Base-by-base conservation (phyloP, 2,113 vertebrate species). In the Cariama cristata region DNA sequence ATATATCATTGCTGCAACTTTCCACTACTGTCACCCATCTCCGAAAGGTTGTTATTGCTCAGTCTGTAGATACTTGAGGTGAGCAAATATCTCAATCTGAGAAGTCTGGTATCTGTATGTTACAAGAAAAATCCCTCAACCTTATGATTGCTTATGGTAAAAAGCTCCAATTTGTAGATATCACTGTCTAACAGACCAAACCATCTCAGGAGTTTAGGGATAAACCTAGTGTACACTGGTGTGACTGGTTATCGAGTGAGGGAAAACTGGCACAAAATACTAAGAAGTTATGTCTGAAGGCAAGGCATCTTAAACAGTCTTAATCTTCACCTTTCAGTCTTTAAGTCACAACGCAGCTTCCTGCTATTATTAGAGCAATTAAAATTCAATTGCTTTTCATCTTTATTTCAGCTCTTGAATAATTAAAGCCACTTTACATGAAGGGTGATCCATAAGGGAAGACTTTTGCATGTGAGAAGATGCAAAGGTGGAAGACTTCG, bases 311-410 rank as follows among this genome's bases (percentile, higher is more conserved):
- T 84, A 92, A 71, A 95, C 92, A 86, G 76, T 87, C 75, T 93
- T 91, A 79, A 93, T 97, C 94, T 91, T 97, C 90, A 95, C 93
- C 94, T 97, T 93, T 91, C 97, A 93, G 84, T 86, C 87, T 85
- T 94, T 95, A 95, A 97, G 68, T 62, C 90, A 95, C 79, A 96
- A 92, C 90, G 93, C 84, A 95, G 93, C 85, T 97, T 96, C 71
- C 88, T 97, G 94, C 83, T 92, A 96, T 97, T 98, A 97, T 55
- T 71, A 79, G n/a, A 94, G 93, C 91, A 94, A 98, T 98, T 98
- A 98, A 97, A 98, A 97, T 92, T 80, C 80, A 90, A 85, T 95
- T 97, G 73, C 90, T 90, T 98, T 97, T 97, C 96, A 93, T 96
- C 95, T 98, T 97, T 91, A 95, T 82, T 97, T 95, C 88, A 60